Evolutionary conservation across 2,113 vertebrate species (phyloP).

Genomic region (Fukomys damarensis): DNA sequence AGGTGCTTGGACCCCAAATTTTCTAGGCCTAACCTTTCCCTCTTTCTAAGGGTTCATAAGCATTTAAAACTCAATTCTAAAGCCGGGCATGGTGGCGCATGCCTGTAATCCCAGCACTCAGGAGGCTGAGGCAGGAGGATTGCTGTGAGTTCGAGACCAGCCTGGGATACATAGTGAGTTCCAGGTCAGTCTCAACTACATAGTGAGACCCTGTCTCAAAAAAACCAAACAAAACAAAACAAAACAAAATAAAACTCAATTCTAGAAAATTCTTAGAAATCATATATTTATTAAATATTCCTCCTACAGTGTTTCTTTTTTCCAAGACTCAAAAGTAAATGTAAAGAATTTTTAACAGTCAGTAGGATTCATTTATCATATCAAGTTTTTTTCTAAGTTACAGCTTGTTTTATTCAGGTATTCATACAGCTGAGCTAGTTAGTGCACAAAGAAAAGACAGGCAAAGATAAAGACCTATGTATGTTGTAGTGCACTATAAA

Average conservation of each 20-base stretch:
- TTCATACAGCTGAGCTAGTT: slow-evolving; percentile 71
- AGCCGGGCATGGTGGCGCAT: too few species aligned
- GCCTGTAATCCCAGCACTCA: too few species aligned
- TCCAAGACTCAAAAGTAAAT: background rate
- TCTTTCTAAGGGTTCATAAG: background rate
- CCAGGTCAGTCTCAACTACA: too few species aligned
- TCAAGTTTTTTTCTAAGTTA: slow-evolving; percentile 77
- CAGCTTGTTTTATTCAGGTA: slow-evolving; percentile 75
- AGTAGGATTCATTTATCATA: slow-evolving; percentile 72
- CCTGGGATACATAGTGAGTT: too few species aligned
- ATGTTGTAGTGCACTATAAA: background rate
- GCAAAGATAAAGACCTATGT: background rate
- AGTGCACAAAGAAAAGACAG: slow-evolving; percentile 40
- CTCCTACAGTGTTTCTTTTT: background rate
- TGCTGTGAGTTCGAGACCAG: too few species aligned
- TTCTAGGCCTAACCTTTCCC: background rate
- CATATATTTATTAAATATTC: slow-evolving; percentile 4
- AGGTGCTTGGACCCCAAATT: background rate
- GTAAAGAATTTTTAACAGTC: background rate
- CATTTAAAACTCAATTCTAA: too few species aligned
- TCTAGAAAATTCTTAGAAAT: background rate
- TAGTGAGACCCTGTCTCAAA: too few species aligned
- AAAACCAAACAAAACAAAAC: too few species aligned
- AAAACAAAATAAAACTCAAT: background rate
- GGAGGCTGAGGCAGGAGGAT: too few species aligned